Evolutionary conservation across 2,888 invertebrate species (phyloP), one percentile per base, ranked within the genome.

Genomic region (Cyaniris semiargus): DNA sequence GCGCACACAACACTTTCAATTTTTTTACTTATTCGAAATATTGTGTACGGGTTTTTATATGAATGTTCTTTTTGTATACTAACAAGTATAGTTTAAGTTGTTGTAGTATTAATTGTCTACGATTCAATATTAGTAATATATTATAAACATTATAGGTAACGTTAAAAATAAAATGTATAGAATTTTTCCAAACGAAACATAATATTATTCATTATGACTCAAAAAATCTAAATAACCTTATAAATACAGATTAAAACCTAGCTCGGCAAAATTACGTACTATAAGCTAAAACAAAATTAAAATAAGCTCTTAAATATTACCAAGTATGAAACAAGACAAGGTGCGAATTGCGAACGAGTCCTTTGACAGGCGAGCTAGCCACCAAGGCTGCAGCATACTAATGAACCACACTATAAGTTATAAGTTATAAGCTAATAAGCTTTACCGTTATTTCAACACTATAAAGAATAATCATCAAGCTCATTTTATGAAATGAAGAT

Each of bases 1-100:
- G 85, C 80, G 83, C 79, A 81, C 86, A 83, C 79, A 88, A 90
- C 85, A 86, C 82, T 80, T 70, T 23, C 27, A 70, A 4, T 38
- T 48, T 56, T 38, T 8, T 60, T 60, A 27, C 75, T 79, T 78
- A 56, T 34, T 48, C 27, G 15, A 3, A 70, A 70, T n/a, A 56
- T 56, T n/a, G 6, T 72, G 13, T 70, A 70, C 56, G 34, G 15
- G 1, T 53, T 27, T 66, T 60, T 60, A 15, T 27, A 27, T 23
- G 1, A 15, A 27, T 27, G 3, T 15, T 66, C 7, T 66, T 60
- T 21, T 23, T 60, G n/a, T 60, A 0, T 27, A 13, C 3, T 66
- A 15, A n/a, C 10, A 27, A 60, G 23, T 58, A 60, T 23, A 60
- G 10, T 23, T 10, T 60, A 10, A 60, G 23, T 44, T 13, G 44